Percentiles rank a stretch among this genome's conserved stretches.
phyloP scores from a whole-genome alignment of 2,113 vertebrate genomes.

The Brachypodius melanocephalos region DNA sequence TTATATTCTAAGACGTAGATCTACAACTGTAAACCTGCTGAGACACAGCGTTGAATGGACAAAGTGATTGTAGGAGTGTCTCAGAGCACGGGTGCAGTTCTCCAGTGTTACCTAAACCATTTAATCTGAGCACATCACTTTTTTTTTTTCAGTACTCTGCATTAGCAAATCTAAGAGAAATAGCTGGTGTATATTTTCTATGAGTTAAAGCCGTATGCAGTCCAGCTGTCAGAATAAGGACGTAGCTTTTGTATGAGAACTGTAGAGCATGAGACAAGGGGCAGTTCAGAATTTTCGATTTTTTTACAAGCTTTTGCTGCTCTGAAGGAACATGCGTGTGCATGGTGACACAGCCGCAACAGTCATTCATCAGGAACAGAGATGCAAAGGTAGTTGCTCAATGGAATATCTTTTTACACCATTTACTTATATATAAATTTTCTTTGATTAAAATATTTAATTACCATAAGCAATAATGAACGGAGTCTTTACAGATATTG shows the following conservation, averaged over 20 bases:
- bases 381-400: constrained; percentile 29
- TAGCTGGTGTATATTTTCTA: constrained; percentile 75
- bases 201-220: constrained; percentile 68
- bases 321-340: background rate
- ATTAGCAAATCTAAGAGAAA: constrained; percentile 68
- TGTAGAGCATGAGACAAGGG: constrained; percentile 70
- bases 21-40: constrained; percentile 40
- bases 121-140: constrained; percentile 71
- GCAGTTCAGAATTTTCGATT: constrained; percentile 73
- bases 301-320: constrained; percentile 52
- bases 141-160: constrained; percentile 53
- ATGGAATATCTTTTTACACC: constrained; percentile 34
- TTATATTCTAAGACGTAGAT: constrained; percentile 51
- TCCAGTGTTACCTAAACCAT: constrained; percentile 67
- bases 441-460: constrained; percentile 66
- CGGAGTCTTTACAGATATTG: constrained; percentile 68
- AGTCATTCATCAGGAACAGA: constrained; percentile 38
- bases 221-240: constrained; percentile 68
- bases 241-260: constrained; percentile 68
- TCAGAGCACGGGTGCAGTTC: constrained; percentile 53
- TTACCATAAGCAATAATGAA: constrained; percentile 82
- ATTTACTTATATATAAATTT: constrained; percentile 56
- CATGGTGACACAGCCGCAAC: background rate
- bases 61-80: constrained; percentile 58
- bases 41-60: constrained; percentile 44